Conservation (phyloP, 2,797 vertebrate species). For the Nyctibius grandis region DNA sequence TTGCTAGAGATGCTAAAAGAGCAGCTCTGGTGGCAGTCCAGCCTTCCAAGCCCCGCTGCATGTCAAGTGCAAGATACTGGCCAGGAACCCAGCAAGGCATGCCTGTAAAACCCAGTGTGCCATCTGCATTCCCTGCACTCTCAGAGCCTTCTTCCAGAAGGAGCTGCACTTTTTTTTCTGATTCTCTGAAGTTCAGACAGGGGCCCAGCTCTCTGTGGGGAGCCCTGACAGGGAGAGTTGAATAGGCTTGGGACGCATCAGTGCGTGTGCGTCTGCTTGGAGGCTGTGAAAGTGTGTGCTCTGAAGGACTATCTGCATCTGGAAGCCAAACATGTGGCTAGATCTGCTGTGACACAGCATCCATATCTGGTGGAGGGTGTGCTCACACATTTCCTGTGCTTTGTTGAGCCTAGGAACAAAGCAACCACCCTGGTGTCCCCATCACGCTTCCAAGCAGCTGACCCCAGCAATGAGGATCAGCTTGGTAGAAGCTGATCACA, state of each 20-base stretch:
- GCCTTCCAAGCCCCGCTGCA: neutral
- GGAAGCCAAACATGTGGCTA: neutral
- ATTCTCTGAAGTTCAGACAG: neutral
- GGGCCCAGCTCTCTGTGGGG: neutral
- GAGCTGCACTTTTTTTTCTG: neutral
- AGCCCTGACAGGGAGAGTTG: neutral
- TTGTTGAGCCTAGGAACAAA: neutral
- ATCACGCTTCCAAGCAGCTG: neutral
- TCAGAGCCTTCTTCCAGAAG: neutral
- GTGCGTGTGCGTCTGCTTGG: neutral
- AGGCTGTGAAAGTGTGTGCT: neutral
- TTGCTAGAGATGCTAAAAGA: neutral
- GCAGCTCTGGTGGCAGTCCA: neutral
- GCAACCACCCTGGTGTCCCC: neutral
- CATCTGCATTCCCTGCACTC: neutral
- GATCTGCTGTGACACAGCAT: neutral
- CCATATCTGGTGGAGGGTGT: accelerated
- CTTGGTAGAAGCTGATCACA: neutral
- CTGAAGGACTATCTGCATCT: neutral
- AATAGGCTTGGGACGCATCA: neutral
- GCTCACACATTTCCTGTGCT: neutral
- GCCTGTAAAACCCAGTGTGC: neutral
- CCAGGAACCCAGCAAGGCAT: neutral
- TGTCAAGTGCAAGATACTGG: neutral
- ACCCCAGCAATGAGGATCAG: neutral